Conservation (phyloP, 2,113 vertebrate genomes). For the Smithornis capensis region DNA sequence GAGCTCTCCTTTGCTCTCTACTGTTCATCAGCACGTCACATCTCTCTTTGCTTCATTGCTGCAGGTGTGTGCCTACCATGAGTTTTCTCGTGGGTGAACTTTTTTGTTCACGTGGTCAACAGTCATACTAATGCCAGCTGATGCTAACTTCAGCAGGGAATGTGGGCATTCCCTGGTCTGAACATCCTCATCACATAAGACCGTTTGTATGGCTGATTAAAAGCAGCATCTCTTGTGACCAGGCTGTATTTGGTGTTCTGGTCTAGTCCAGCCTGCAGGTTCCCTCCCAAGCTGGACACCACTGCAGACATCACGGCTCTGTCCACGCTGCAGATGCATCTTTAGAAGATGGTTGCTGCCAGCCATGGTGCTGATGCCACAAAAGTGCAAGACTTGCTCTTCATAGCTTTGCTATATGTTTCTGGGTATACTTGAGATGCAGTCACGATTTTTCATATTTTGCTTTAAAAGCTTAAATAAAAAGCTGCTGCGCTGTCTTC, state of each 20-base stretch:
- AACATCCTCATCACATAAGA: not conserved
- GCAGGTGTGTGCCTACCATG: accelerated
- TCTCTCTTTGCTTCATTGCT: not conserved
- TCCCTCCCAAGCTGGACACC: accelerated
- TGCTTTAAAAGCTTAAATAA: not conserved
- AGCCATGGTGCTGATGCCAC: not conserved
- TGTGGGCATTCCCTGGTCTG: not conserved
- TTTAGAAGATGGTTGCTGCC: not conserved
- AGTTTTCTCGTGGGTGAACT: not conserved
- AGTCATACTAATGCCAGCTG: not conserved
- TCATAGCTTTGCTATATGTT: not conserved
- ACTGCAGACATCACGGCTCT: not conserved
- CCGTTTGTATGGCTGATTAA: not conserved
- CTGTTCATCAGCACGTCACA: not conserved
- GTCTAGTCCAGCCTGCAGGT: not conserved
- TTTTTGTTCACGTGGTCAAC: not conserved
- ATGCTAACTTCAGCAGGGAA: not conserved
- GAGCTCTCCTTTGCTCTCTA: not conserved
- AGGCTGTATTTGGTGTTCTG: not conserved
- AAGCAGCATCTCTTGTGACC: not conserved
- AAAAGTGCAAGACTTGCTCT: not conserved
- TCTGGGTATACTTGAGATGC: not conserved
- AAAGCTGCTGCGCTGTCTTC: not conserved
- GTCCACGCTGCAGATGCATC: not conserved
- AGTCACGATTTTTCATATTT: accelerated